Base-by-base conservation (phyloP, 2,113 vertebrate genomes). In the Benitochromis conjunctus region DNA sequence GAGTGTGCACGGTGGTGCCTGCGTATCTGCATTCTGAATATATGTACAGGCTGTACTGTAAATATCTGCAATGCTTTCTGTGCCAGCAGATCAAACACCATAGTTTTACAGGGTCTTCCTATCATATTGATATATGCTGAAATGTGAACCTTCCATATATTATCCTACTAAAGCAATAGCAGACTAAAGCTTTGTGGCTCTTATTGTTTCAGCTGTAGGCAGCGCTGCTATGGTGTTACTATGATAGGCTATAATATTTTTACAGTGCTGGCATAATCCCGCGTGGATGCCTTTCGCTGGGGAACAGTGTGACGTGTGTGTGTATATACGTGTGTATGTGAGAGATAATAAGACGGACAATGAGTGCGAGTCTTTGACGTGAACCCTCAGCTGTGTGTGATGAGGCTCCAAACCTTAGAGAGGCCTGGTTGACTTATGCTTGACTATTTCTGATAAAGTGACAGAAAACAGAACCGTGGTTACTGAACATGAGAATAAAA, bases 41-140 rank as follows among this genome's bases (percentile, higher is more conserved):
- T 58, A 71, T 58, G n/a, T 85, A 83, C 84, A 87, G 86, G 86
- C 88, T 89, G 71, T 91, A 62, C 96, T 97, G 97, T 97, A 97
- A 95, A 83, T 71, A 77, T 69, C 79, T 74, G 60, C 86, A 74
- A 91, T 36, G 91, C 94, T 94, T 83, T 85, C 88, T 93, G 93
- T 92, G 91, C 88, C 91, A 92, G 89, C 91, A 95, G 92, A 92
- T 91, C 71, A 69, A 89, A 86, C 90, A 92, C 91, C 89, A 86
- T 91, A 91, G 90, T 88, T 94, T 89, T 87, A 89, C 90, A 93
- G 94, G 90, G 91, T 90, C 89, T 88, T 87, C 88, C 85, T 95
- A 93, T 96, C 94, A 94, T 95, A 95, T 95, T 95, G 93, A 95
- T 94, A 95, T 94, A 94, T 87, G 90, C 91, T 91, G 88, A 94